phyloP scores from a whole-genome alignment of 2,888 invertebrate species.

The Erebia aethiops region DNA sequence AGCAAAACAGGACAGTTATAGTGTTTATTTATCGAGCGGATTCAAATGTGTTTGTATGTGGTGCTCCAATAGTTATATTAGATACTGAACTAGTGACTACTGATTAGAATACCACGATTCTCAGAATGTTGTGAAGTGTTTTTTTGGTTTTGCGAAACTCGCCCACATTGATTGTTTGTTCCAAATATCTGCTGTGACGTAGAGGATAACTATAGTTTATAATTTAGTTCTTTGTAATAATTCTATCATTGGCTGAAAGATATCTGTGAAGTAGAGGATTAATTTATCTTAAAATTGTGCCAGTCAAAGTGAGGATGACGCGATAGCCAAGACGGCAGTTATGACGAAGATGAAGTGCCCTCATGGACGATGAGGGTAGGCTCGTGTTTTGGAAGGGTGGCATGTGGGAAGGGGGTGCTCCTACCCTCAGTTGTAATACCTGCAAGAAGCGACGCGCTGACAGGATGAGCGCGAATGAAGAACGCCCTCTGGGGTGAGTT shows the following conservation, averaged over 20 bases:
- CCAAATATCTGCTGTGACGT: background rate
- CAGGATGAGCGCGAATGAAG: conserved; percentile 71
- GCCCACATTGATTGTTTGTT: background rate
- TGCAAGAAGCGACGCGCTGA: conserved; percentile 76
- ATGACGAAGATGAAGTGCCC: conserved; percentile 50
- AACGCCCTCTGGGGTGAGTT: conserved; percentile 71
- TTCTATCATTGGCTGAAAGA: background rate
- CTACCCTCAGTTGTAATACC: conserved; percentile 72
- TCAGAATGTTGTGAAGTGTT: conserved; percentile 45
- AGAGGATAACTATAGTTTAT: background rate
- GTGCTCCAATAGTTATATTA: conserved; percentile 37
- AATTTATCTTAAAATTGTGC: background rate
- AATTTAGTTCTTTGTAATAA: background rate
- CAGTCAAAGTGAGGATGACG: background rate
- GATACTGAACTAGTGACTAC: background rate
- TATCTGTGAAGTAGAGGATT: background rate
- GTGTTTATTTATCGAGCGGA: conserved; percentile 30
- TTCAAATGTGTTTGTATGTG: conserved; percentile 48
- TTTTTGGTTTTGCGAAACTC: conserved; percentile 24
- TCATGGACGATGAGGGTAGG: conserved; percentile 76
- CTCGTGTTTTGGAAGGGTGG: conserved; percentile 77
- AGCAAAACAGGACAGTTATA: conserved; percentile 15
- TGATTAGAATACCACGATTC: conserved; percentile 44
- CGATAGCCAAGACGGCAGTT: conserved; percentile 15
- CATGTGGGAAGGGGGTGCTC: conserved; percentile 73